Evolutionary conservation across 2,113 vertebrate species (phyloP).

Genomic region (Clarias macrocephalus): DNA sequence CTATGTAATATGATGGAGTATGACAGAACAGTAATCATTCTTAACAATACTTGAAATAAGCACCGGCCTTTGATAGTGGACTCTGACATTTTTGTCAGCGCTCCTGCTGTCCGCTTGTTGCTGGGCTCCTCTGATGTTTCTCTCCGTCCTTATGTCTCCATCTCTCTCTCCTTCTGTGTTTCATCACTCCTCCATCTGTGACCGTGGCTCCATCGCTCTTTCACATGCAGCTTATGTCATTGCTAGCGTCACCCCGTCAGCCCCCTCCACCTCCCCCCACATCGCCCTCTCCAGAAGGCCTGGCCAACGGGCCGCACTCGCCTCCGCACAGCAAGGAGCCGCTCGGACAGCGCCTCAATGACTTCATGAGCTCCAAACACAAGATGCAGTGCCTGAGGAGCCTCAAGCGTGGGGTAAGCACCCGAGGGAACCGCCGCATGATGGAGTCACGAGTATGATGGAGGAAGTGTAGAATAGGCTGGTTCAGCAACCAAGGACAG

Average conservation of each 20-base stretch:
- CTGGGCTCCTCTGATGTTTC: slow-evolving; percentile 7
- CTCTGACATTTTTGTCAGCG: neutral
- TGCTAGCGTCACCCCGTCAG: slow-evolving; percentile 93
- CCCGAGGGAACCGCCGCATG: neutral
- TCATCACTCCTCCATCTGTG: slow-evolving; percentile 50
- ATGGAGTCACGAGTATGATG: neutral
- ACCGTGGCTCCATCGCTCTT: slow-evolving; percentile 16
- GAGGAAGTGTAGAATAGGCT: neutral
- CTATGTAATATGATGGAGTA: neutral
- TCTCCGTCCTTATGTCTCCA: slow-evolving; percentile 26
- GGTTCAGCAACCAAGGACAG: neutral
- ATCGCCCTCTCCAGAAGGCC: slow-evolving; percentile 85
- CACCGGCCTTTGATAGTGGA: neutral
- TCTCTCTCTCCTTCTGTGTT: slow-evolving; percentile 28
- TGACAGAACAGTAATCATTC: neutral
- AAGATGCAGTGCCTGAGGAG: slow-evolving; percentile 98
- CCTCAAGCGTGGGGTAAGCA: slow-evolving; percentile 91
- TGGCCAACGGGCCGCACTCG: slow-evolving; percentile 88
- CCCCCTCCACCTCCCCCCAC: slow-evolving; percentile 91
- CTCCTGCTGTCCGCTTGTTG: neutral
- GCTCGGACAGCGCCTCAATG: slow-evolving; percentile 95
- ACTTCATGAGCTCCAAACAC: slow-evolving; percentile 97
- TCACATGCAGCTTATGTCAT: slow-evolving; percentile 90
- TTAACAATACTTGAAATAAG: neutral
- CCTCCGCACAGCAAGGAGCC: slow-evolving; percentile 93